Base-by-base conservation (phyloP, 2,113 vertebrate genomes). In the Thunnus thynnus region DNA sequence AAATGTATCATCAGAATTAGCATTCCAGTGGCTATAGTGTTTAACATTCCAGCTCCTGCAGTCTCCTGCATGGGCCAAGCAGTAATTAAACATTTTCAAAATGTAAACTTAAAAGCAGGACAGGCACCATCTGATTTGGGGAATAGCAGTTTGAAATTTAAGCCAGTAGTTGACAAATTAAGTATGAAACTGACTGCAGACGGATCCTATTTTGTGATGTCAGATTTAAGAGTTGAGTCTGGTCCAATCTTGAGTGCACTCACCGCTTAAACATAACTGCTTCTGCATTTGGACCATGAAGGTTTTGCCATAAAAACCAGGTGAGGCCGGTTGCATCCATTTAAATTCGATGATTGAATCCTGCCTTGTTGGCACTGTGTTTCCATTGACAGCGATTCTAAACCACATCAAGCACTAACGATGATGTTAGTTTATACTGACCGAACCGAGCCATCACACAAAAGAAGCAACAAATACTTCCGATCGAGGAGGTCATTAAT, bases 21-120 rank as follows among this genome's bases (percentile, higher is more conserved):
- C 67, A 69, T 86, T 84, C 65, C 68, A 80, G 72, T 82, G 68
- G 65, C 76, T 78, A 30, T 80, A 65, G 25, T 77, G 70, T 88
- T 91, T 67, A 76, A 80, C 22, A 56, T 86, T 83, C 30, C 41
- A 58, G 46, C 22, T 69, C 81, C 67, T 68, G 13, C 66, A 36
- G 58, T 78, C 60, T 78, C 64, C 27, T 74, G 64, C 72, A n/a
- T 4, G 1, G 51, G 22, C 68, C 58, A 54, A 69, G 66, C 46
- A 20, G 55, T 84, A 84, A 88, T 85, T 66, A 85, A 41, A 41
- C 8, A 41, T 41, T 41, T 83, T 86, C 46, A 76, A 68, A 88
- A 84, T 73, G 63, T 81, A 88, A 87, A 87, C 75, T 36, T 56
- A 75, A 69, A 54, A 13, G 18, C 13, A n/a, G 55, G 62, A 48